Evolutionary conservation across 2,113 vertebrate genomes (phyloP), one percentile per base, ranked within the genome.

Genomic region (Neoarius graeffei): DNA sequence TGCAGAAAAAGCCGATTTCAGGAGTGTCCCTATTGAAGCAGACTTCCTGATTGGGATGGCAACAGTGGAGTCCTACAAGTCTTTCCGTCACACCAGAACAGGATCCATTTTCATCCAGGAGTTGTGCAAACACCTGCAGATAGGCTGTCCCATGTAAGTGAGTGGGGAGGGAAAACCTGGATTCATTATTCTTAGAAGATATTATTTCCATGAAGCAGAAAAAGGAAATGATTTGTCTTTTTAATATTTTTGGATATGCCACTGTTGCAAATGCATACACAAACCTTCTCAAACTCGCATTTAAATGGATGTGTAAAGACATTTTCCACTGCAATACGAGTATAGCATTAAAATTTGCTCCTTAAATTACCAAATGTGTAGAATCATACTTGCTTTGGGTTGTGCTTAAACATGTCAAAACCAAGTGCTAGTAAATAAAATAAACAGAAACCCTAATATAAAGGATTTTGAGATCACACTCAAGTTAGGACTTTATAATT

Each of bases 71-170:
- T 86, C 89, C 17, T 95, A 80, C 35, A 56, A 85, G 73, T 92
- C 89, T 85, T 95, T 89, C 74, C 92, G 95, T 80, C 57, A 0
- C 15, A 2, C 0, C 1, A 0, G 0, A 5, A 13, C 20, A 0
- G 95, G 96, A 62, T 95, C 93, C 7, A 11, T 95, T 87, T 96
- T 92, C 69, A 88, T 96, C 64, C 95, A 96, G 0, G 91, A 89
- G 59, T 93, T 96, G 74, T 96, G 95, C 85, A 1, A 79, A 1
- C 92, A 93, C 66, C 86, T 96, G 85, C 0, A 90, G 76, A 7
- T 0, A 1, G 89, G 86, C 66, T 94, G 93, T 59, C 84, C 66
- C 3, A 80, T 0, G 95, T 96, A 86, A 94, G 94, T 91, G 50
- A 14, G 13, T 14, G 69, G 2, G 69, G 30, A 42, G 48, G 74